Base-by-base conservation (phyloP, 2,797 vertebrate genomes). In the Dicrostonyx torquatus region DNA sequence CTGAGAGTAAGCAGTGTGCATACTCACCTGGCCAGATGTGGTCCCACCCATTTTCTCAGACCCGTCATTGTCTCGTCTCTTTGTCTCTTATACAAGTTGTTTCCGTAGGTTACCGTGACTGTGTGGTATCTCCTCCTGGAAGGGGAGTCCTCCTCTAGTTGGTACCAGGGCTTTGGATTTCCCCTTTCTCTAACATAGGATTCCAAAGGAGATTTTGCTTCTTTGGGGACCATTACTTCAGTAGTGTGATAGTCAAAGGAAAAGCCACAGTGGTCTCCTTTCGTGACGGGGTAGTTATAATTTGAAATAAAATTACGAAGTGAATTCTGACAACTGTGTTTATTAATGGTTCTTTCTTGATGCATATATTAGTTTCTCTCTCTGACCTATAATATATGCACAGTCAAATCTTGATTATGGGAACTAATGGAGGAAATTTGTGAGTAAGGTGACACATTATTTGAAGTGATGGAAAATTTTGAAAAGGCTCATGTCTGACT, bases 341-440 rank as follows among this genome's bases (percentile, higher is more conserved):
- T 96, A 95, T 94, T 94, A 94, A 84, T 79, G 53, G 3, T 93
- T 93, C 75, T 34, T 93, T 92, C 87, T 78, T 95, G 73, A 90
- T 91, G 87, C 80, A 96, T 92, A 90, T 89, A 93, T 96, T 95
- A 87, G 24, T 87, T 95, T 92, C 95, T 62, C 53, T 53, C 83
- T 86, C 80, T 93, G 86, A 77, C 60, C 43, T 95, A 87, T 94
- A 94, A 96, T 58, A 92, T 86, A 94, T 95, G 89, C 68, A 94
- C 17, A 94, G 79, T 91, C 73, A 95, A 96, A 93, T 92, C 91
- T 82, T 93, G 89, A 94, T 95, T 87, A 89, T 89, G 78, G 90
- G 66, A 89, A 72, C 34, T 64, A 96, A 93, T 93, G 72, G 72
- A 93, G 26, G 64, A 87, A 96, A 95, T 95, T 95, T 95, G 60